Conservation (phyloP, 2,888 invertebrate genomes). For the Drosophila macrothrix region DNA sequence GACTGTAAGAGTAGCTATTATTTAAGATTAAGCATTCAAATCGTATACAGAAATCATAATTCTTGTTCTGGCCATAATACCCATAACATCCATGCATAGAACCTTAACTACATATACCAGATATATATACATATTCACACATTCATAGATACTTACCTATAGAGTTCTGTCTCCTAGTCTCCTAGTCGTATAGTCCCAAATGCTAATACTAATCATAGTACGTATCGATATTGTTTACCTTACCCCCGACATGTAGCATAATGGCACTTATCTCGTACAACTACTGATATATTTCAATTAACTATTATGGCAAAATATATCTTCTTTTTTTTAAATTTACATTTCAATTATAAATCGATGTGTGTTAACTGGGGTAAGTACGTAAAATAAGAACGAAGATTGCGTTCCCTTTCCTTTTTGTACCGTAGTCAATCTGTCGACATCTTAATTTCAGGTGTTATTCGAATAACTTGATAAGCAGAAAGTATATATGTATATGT, state of each 20-base stretch:
- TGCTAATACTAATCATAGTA: conserved; percentile 53
- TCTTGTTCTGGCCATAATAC: conserved; percentile 14
- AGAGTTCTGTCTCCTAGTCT: conserved; percentile 26
- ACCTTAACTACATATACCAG: conserved; percentile 1
- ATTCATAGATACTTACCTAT: conserved; percentile 23
- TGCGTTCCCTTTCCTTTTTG: neutral
- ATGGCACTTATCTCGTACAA: conserved; percentile 52
- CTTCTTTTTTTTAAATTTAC: conserved; percentile 36
- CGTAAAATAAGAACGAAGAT: neutral
- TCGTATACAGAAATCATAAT: conserved; percentile 11
- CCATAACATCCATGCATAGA: conserved; percentile 11
- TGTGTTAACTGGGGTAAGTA: neutral
- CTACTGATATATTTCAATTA: conserved; percentile 29
- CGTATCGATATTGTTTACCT: conserved; percentile 44
- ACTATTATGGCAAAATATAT: conserved; percentile 43
- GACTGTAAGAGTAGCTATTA: conserved; percentile 63
- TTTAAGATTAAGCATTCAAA: conserved; percentile 50
- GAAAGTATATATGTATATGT: neutral
- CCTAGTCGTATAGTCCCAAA: conserved; percentile 39
- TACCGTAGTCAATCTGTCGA: neutral
- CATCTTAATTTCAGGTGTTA: neutral
- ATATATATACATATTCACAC: conserved; percentile 12
- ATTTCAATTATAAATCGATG: conserved; percentile 10
- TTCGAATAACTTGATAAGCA: neutral
- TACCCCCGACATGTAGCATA: conserved; percentile 41